A percentile compares a stretch with the other conserved stretches of the same genome.
Evolutionary conservation across 2,888 invertebrate species (phyloP).

Genomic region (Lumbricus terrestris): DNA sequence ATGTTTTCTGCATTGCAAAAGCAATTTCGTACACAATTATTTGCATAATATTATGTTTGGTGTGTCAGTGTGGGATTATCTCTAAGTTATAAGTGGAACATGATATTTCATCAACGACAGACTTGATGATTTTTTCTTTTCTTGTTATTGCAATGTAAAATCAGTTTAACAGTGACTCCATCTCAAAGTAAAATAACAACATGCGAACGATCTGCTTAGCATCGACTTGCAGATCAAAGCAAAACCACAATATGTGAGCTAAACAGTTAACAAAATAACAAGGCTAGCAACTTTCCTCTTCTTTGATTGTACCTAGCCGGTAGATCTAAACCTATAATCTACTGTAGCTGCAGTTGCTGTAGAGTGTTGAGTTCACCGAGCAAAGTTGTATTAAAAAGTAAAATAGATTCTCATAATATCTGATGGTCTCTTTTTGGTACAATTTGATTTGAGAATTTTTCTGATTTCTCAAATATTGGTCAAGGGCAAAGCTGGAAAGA

Average conservation of each 20-base stretch:
- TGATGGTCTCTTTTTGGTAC: neutral
- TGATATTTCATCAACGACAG: neutral
- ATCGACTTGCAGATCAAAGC: neutral
- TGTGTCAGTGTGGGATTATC: no score
- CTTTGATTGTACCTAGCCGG: neutral
- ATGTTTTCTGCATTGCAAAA: no score
- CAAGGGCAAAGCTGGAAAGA: neutral
- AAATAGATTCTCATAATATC: neutral
- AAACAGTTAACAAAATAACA: conserved; percentile 3
- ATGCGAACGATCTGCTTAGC: neutral
- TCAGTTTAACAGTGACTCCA: neutral
- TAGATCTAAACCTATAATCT: neutral
- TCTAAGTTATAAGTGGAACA: neutral
- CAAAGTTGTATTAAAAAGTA: neutral
- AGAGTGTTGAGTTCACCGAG: neutral
- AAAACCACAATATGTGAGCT: neutral
- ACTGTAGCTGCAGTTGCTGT: neutral
- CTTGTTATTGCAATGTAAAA: neutral
- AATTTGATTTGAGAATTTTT: neutral
- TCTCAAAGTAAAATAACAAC: neutral
- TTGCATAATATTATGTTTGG: no score
- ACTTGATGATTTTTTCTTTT: neutral
- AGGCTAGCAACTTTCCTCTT: neutral
- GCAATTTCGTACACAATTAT: no score
- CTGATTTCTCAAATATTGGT: neutral